Base-by-base conservation (phyloP, 1,140 invertebrate genomes). In the Sycophaga agraensis region DNA sequence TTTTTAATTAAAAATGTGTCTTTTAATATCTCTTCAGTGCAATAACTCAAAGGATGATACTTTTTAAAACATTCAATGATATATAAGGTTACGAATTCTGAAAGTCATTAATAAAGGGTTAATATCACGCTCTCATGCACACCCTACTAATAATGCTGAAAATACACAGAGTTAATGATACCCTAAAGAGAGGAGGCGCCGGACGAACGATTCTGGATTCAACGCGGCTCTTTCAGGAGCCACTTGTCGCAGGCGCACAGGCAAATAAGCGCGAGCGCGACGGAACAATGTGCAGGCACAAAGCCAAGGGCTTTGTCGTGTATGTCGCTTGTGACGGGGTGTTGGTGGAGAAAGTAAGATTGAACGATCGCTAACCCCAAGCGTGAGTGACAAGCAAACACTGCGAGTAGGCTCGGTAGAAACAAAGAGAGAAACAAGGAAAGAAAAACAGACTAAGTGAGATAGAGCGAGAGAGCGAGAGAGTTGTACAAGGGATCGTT, bases 351-450 rank as follows among this genome's bases (percentile, higher is more conserved):
- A 59, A 50, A 35, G 40, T 60, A 60, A 60, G 40, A 53, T 53
- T 60, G 49, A 60, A 51, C 40, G 58, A 53, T 59, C 26, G 19
- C 26, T n/a, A 31, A 49, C 49, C 56, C 55, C 51, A 48, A 12
- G 8, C 14, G 7, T 7, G 49, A 60, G 31, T 53, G 58, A 60
- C 49, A 21, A 46, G 58, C 31, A 54, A 59, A 59, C 37, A 53
- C 31, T n/a, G n/a, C 31, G 19, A 22, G 49, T 22, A 22, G 28
- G 1, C 2, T 22, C 4, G 42, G 12, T 11, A 11, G 26, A 9
- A 14, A 48, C 2, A 48, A 45, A 0, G 21, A 45, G 17, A 19
- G 17, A 50, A 26, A 8, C 11, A 14, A 14, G 4, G 3, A 34
- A 26, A 48, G 26, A 48, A 28, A 28, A 3, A 22, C 4, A 53